Evolutionary conservation across 2,797 vertebrate genomes (phyloP).

Genomic region (Pagetopsis macropterus): DNA sequence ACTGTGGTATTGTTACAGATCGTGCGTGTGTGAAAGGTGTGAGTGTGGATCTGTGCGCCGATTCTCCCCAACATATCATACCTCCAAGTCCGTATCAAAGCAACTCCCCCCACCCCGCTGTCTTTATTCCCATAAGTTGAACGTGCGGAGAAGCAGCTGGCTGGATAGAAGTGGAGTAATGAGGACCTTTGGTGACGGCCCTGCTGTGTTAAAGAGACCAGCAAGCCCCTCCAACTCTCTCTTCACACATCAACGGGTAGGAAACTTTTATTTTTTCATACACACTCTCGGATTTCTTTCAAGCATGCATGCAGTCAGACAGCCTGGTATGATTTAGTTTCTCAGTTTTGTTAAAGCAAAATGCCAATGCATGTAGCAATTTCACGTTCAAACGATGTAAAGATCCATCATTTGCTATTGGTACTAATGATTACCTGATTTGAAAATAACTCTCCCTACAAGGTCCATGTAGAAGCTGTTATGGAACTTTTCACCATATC

Average conservation of each 20-base stretch:
- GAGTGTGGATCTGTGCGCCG: constrained; percentile 15
- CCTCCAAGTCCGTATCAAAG: constrained; percentile 45
- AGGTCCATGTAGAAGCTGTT: too few species aligned
- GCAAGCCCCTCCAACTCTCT: constrained; percentile 14
- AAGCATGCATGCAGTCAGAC: neutral
- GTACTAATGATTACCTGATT: neutral
- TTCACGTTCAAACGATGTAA: neutral
- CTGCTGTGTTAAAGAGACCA: constrained; percentile 49
- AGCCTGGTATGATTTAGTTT: constrained; percentile 2
- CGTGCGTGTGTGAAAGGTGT: constrained; percentile 18
- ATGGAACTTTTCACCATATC: too few species aligned
- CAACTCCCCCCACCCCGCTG: neutral
- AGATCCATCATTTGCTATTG: neutral
- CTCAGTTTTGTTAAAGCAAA: neutral
- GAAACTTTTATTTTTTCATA: constrained; percentile 14
- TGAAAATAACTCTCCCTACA: neutral
- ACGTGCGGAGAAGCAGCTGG: constrained; percentile 27
- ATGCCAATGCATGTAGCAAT: neutral
- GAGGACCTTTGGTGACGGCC: constrained; percentile 56
- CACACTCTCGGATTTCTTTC: neutral
- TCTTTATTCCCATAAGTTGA: constrained; percentile 42
- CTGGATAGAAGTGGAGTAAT: constrained; percentile 50
- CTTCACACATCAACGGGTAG: constrained; percentile 22
- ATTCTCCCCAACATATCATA: constrained; percentile 20
- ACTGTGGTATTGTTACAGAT: neutral